Conservation (phyloP, 2,797 vertebrate genomes). For the Galago senegalensis region DNA sequence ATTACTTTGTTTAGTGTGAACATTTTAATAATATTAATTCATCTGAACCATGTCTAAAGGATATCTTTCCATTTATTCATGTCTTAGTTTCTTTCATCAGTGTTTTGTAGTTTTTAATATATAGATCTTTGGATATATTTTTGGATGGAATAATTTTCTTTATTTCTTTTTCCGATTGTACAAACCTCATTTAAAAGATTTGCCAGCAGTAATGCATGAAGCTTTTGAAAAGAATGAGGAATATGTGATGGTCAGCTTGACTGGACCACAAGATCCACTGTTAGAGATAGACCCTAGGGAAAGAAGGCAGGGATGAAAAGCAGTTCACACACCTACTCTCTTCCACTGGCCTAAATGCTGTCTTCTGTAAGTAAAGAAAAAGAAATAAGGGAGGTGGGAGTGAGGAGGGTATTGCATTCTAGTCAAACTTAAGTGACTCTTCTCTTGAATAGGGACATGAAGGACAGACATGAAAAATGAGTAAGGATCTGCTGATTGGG, state of each 20-base stretch:
- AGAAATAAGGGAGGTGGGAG: neutral
- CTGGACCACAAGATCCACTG: no score
- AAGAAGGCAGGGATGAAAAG: neutral
- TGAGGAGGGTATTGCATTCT: neutral
- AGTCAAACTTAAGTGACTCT: neutral
- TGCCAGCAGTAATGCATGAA: neutral
- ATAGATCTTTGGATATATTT: neutral
- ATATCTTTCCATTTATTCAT: neutral
- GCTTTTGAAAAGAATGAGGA: neutral
- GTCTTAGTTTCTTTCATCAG: neutral
- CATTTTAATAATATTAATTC: neutral
- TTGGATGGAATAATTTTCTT: neutral
- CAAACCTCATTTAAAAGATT: neutral
- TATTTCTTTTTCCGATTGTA: neutral
- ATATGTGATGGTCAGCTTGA: neutral
- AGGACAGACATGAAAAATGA: neutral
- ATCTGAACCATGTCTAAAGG: neutral
- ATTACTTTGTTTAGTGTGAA: neutral
- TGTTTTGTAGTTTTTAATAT: neutral
- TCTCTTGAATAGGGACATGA: neutral
- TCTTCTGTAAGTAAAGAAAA: neutral
- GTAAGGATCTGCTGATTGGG: neutral
- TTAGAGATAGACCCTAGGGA: neutral
- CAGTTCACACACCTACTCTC: neutral
- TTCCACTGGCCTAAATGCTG: neutral